Evolutionary conservation across 2,113 vertebrate genomes (phyloP).

Genomic region (Serinus canaria): DNA sequence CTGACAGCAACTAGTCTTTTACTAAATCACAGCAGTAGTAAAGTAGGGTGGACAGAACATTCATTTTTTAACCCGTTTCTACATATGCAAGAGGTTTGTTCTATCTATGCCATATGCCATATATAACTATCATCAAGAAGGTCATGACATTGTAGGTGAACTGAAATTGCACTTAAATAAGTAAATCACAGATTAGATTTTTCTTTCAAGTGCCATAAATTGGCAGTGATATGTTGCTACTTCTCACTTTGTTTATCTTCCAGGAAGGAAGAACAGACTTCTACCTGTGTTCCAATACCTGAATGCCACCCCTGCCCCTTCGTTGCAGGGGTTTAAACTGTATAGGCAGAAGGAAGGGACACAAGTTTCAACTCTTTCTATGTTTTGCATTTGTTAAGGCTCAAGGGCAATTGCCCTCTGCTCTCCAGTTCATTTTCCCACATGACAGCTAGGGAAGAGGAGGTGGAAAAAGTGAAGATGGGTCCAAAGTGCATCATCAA

Average conservation of each 20-base stretch:
- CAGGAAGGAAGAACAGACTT: background rate
- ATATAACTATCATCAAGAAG: background rate
- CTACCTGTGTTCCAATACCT: accelerated
- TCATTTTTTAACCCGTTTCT: constrained; percentile 1
- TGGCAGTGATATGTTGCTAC: background rate
- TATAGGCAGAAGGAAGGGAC: background rate
- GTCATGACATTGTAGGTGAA: background rate
- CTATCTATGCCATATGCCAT: background rate
- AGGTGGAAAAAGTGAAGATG: background rate
- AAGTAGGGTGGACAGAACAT: constrained; percentile 24
- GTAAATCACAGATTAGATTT: background rate
- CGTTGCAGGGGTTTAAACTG: background rate
- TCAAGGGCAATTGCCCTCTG: background rate
- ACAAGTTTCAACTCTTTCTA: background rate
- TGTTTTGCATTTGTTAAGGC: background rate
- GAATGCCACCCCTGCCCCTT: background rate
- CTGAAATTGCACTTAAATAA: background rate
- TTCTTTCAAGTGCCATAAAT: background rate
- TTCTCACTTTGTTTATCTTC: background rate
- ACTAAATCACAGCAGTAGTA: constrained; percentile 36
- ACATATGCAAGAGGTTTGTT: background rate
- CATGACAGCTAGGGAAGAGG: background rate
- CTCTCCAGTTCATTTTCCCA: background rate
- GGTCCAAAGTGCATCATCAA: background rate
- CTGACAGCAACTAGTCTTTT: constrained; percentile 72